phyloP scores from a whole-genome alignment of 2,113 vertebrate genomes.

The Limnothrissa miodon region DNA sequence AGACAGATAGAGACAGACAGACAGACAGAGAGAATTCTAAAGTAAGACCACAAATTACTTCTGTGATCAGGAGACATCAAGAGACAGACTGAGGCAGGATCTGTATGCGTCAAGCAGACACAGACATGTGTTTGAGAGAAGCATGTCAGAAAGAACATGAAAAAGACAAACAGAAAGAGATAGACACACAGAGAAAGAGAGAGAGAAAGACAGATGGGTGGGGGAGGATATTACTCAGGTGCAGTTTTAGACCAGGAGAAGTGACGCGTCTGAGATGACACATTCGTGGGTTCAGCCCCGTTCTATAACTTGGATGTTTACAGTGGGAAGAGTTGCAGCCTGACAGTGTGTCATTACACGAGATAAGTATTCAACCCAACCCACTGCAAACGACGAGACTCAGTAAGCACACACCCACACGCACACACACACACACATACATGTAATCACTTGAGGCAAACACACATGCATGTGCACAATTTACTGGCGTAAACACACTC shows the following conservation, averaged over 20 bases:
- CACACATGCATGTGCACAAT: background rate
- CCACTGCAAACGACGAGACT: constrained; percentile 1
- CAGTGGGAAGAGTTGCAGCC: constrained; percentile 24
- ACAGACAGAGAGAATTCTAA: too few relatives aligned
- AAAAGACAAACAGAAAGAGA: background rate
- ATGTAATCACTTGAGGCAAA: background rate
- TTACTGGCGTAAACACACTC: background rate
- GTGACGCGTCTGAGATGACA: background rate
- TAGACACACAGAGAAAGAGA: constrained; percentile 3
- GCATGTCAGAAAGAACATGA: background rate
- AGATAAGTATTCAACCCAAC: constrained; percentile 14
- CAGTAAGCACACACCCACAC: background rate
- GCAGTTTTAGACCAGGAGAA: background rate
- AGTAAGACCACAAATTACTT: too few relatives aligned
- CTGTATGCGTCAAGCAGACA: too few relatives aligned
- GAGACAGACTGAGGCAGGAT: too few relatives aligned
- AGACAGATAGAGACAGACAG: too few relatives aligned
- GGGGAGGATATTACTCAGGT: background rate
- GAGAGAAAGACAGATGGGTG: background rate
- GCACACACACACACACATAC: constrained; percentile 14
- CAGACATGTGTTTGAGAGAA: constrained; percentile 19
- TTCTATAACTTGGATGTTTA: constrained; percentile 21
- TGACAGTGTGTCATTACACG: constrained; percentile 40
- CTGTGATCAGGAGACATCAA: too few relatives aligned
- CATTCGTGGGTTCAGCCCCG: background rate